These are phyloP conservation scores for Holacanthella duospinosa DNA, from an alignment of 2,888 invertebrate genomes.

Conservation along the genomic window DNA sequence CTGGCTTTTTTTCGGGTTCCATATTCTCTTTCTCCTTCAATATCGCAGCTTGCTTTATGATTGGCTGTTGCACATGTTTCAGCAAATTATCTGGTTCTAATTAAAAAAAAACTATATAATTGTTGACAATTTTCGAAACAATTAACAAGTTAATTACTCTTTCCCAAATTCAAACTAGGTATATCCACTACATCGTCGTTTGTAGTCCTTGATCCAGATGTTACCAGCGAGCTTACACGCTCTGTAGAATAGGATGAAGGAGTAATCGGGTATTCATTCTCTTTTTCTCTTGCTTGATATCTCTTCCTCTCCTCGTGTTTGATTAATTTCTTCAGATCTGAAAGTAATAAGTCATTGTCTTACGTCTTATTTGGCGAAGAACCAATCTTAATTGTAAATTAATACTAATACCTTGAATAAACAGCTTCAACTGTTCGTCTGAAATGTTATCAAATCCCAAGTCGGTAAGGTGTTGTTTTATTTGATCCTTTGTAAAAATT, in stretches of 20 bases:
- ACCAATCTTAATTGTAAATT: background rate
- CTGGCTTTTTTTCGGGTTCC: no score
- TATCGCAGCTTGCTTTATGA: no score
- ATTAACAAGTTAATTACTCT: no score
- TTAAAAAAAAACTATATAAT: no score
- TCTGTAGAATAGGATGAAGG: background rate
- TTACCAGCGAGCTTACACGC: background rate
- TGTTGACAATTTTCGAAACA: no score
- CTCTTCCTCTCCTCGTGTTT: constrained; percentile 27
- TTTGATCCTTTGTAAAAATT: constrained; percentile 27
- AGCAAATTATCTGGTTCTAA: no score
- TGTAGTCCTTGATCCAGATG: no score
- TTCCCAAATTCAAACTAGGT: no score
- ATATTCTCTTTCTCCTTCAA: no score
- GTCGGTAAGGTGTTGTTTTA: constrained; percentile 22
- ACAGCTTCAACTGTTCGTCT: constrained; percentile 24
- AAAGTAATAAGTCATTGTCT: background rate
- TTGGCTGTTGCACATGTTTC: no score
- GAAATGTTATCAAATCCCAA: constrained; percentile 22
- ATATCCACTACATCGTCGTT: no score
- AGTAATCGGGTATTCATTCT: background rate
- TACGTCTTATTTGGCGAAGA: constrained; percentile 6
- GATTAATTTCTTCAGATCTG: constrained; percentile 31
- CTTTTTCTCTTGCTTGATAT: constrained; percentile 15
- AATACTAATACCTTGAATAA: constrained; percentile 30